A percentile compares a stretch with the other conserved stretches of the same genome.
phyloP scores from a whole-genome alignment of 2,113 vertebrate species.

The Pavo muticus region DNA sequence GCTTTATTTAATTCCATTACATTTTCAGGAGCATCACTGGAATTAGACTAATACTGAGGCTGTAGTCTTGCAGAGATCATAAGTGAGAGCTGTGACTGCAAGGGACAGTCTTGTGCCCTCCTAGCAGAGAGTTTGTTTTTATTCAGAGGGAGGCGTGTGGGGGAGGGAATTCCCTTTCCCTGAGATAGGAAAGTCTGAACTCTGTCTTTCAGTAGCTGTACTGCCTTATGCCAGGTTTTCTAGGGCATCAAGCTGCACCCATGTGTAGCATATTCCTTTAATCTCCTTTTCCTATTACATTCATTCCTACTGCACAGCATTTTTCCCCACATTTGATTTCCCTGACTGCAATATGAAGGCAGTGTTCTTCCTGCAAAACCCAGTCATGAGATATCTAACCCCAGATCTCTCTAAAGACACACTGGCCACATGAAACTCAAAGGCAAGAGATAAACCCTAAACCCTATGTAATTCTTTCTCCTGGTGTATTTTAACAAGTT shows the following conservation, averaged over 20 bases:
- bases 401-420: neutral
- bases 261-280: neutral
- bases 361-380: neutral
- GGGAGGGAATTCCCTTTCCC: neutral
- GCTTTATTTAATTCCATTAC: neutral
- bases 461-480: neutral
- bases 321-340: neutral
- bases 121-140: neutral
- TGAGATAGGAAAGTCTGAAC: rapidly evolving
- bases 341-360: neutral
- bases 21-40: neutral
- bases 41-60: neutral
- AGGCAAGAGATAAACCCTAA: neutral
- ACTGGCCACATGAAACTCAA: neutral
- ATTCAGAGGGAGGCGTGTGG: neutral
- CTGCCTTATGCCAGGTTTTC: neutral
- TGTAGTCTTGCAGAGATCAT: neutral
- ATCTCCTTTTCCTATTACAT: neutral
- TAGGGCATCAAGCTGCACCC: neutral
- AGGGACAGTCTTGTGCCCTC: neutral
- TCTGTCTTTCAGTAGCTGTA: neutral
- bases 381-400: neutral
- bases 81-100: rapidly evolving
- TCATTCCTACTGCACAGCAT: neutral
- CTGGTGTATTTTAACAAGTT: neutral